Evolutionary conservation across 2,113 vertebrate species (phyloP).

Genomic region (Amphilophus citrinellus): DNA sequence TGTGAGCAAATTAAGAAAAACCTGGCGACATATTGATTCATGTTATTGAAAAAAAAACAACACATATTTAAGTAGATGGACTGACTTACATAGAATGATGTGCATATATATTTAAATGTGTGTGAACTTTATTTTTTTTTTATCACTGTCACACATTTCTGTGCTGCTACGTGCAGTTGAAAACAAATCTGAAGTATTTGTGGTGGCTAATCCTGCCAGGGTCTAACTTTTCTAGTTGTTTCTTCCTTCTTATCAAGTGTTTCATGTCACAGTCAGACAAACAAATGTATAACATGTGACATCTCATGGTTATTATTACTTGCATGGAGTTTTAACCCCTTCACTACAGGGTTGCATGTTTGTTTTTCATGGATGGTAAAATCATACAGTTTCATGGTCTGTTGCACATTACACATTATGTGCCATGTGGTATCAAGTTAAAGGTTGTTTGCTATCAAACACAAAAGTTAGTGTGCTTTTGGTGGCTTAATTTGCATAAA

Average conservation of each 20-base stretch:
- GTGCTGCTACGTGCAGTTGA: background rate
- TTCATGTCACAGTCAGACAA: background rate
- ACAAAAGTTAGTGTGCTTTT: no score
- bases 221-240: constrained; percentile 20
- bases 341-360: background rate
- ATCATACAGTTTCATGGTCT: no score
- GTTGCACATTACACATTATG: no score
- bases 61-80: background rate
- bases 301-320: background rate
- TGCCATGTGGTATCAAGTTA: no score
- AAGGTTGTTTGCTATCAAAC: no score
- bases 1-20: background rate
- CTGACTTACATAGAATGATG: accelerated
- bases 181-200: background rate
- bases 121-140: background rate
- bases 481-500: no score
- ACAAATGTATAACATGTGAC: background rate
- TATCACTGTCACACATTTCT: background rate
- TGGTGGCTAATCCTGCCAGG: background rate
- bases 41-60: background rate
- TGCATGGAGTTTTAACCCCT: background rate
- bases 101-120: background rate
- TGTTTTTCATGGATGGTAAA: background rate
- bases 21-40: background rate
- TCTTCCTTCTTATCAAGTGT: background rate